phyloP scores from a whole-genome alignment of 2,113 vertebrate genomes.

The Cacatua alba region DNA sequence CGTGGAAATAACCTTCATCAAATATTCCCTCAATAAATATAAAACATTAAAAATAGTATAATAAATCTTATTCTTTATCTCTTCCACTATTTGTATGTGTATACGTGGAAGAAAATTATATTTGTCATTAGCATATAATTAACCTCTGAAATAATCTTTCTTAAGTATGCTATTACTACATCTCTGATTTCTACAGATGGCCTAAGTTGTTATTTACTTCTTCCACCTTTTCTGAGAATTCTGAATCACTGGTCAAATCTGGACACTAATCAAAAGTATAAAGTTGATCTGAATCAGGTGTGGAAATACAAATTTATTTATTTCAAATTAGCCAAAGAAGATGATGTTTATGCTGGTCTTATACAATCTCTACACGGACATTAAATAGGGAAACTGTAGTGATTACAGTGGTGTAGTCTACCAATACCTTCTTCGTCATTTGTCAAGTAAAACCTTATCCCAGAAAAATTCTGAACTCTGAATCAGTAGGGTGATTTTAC shows the following conservation, averaged over 20 bases:
- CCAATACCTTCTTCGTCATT: not conserved
- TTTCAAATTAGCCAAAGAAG: not conserved
- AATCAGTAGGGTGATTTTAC: not conserved
- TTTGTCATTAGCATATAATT: not conserved
- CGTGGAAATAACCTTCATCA: not conserved
- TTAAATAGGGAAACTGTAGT: not conserved
- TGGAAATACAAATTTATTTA: not conserved
- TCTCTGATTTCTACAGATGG: not conserved
- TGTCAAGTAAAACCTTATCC: not conserved
- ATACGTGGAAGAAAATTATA: not conserved
- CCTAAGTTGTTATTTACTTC: not conserved
- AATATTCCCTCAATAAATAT: not conserved
- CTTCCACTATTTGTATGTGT: not conserved
- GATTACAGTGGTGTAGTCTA: not conserved
- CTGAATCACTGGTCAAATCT: not conserved
- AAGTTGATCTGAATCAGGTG: not conserved
- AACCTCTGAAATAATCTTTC: not conserved
- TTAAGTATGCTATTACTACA: not conserved
- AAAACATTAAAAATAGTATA: not conserved
- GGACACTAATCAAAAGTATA: not conserved
- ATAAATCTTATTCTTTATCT: not conserved
- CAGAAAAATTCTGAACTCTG: not conserved
- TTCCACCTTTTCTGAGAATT: not conserved
- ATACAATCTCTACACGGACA: not conserved
- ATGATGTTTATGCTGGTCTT: not conserved